These are phyloP conservation scores for Geotria australis DNA, from an alignment of 2,797 vertebrate species.

Conservation along the genomic window DNA sequence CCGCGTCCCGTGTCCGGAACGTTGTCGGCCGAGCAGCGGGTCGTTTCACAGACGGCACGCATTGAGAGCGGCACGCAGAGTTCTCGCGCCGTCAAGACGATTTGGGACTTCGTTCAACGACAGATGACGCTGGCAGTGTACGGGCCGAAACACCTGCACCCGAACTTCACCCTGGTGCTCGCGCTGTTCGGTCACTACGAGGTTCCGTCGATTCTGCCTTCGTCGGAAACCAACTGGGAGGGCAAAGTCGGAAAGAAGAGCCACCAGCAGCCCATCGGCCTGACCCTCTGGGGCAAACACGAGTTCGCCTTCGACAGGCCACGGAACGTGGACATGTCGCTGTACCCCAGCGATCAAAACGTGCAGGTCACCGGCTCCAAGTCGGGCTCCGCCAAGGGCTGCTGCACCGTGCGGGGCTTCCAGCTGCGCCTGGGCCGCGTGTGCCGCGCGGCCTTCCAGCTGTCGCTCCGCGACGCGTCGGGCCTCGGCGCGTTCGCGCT, in stretches of 20 bases:
- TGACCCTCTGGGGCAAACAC: background rate
- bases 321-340: background rate
- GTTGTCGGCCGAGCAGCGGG: too few species aligned
- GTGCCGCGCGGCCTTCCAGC: background rate
- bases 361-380: background rate
- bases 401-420: background rate
- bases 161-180: background rate
- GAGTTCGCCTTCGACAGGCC: background rate
- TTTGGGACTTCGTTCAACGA: background rate
- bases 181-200: background rate
- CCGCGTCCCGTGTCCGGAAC: too few species aligned
- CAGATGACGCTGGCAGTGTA: background rate
- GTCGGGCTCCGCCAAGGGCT: background rate
- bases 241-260: background rate
- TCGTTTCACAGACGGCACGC: too few species aligned
- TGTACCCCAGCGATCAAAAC: background rate
- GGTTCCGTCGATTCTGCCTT: background rate
- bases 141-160: background rate
- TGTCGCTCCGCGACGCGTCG: background rate
- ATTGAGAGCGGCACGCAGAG: too few species aligned
- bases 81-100: too few species aligned
- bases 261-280: background rate
- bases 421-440: background rate
- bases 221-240: background rate
- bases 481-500: background rate